Base-by-base conservation (phyloP, 2,888 invertebrate genomes). In the Fabriciana adippe region DNA sequence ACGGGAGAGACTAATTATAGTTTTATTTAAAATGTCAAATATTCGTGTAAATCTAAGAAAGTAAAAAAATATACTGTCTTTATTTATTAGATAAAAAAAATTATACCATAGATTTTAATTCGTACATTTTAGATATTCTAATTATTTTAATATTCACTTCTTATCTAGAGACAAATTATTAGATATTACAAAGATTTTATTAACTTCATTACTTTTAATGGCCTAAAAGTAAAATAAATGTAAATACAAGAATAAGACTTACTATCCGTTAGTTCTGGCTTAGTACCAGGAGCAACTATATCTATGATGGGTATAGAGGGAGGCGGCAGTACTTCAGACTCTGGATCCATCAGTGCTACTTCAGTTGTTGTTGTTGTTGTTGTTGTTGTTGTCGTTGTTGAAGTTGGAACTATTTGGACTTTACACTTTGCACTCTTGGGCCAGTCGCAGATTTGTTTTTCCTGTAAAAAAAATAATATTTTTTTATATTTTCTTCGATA, bases 371-470 rank as follows among this genome's bases (percentile, higher is more conserved):
- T 55, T 45, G 82, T 81, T 0, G 82, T 81, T 3, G 83, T 83
- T 2, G 82, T 80, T 0, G 83, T 78, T 63, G 69, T 69, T 6
- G n/a, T n/a, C n/a, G n/a, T n/a, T n/a, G 81, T 75, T 13, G 82
- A 79, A 1, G 82, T 77, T 64, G 68, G 64, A 11, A 74, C 72
- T 73, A 73, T 79, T 77, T 74, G 35, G 76, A 85, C 82, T 76
- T 86, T 88, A 76, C 96, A 96, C 71, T 94, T 91, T 0, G 96
- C 94, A 69, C 92, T 93, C 45, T 82, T 86, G 0, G 96, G 96
- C 96, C 96, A 96, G 78, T 96, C 96, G 75, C 96, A 96, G 62
- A 94, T 94, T 79, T 94, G 93, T 73, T 90, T 89, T 11, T 94
- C 93, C 93, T 95, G 75, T 53, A 81, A 45, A 55, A 6, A 48